A percentile compares a stretch with the other conserved stretches of the same genome.
phyloP scores from a whole-genome alignment of 2,113 vertebrate genomes.

The Ceratotherium simum region DNA sequence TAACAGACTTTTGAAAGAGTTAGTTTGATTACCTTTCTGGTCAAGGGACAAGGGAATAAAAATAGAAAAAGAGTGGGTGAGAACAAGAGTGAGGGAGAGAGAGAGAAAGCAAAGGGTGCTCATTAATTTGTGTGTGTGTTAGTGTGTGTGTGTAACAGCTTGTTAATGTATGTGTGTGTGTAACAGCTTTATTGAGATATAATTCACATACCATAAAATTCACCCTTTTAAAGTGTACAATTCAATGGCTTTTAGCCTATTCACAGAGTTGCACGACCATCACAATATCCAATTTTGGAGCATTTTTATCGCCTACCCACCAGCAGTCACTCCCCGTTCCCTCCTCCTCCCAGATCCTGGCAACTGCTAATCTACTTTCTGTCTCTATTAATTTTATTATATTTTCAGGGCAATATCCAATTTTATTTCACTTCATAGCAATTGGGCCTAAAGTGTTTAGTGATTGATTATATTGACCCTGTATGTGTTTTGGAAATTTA shows the following conservation, averaged over 20 bases:
- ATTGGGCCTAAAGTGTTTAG: conserved; percentile 52
- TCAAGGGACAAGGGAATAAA: conserved; percentile 2
- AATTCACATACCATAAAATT: conserved; percentile 8
- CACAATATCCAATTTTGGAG: neutral
- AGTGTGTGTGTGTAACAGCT: neutral
- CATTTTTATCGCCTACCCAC: neutral
- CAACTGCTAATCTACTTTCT: conserved; percentile 48
- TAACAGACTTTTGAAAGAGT: conserved; percentile 55
- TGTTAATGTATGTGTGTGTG: neutral
- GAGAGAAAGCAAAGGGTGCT: neutral
- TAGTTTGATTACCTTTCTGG: conserved; percentile 50
- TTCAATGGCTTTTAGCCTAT: neutral
- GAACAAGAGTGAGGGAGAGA: neutral
- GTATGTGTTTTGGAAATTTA: neutral
- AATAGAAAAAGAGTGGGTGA: neutral
- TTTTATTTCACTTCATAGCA: conserved; percentile 63
- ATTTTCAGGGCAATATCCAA: conserved; percentile 39
- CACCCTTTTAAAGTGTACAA: neutral
- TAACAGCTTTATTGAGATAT: neutral
- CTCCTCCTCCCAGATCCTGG: neutral
- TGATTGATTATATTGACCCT: conserved; percentile 13
- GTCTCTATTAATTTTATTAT: conserved; percentile 51
- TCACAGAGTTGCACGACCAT: neutral
- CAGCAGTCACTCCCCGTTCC: neutral
- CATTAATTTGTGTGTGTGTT: neutral